phyloP scores from a whole-genome alignment of 30 jellyfish, hydroid and myxozoan genomes.

The Cassiopea andromeda region DNA sequence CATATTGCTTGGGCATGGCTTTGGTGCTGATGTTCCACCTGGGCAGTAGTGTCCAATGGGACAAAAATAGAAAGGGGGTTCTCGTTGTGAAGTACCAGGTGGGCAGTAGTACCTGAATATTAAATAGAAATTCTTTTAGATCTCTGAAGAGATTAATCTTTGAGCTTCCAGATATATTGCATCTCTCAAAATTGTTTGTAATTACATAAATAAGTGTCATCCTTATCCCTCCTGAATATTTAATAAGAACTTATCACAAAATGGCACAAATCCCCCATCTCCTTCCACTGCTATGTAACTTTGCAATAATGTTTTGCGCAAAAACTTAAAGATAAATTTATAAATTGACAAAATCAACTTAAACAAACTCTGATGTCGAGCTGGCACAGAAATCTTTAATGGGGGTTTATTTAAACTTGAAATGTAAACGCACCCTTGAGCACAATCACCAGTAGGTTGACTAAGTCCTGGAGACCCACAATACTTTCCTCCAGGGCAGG shows the following conservation, averaged over 20 bases:
- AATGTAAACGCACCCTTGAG: constrained; percentile 79
- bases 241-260: no score
- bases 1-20: constrained; percentile 95
- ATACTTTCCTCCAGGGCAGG: constrained; percentile 95
- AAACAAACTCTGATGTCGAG: no score
- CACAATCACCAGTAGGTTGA: constrained; percentile 94
- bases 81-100: constrained; percentile 77
- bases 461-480: constrained; percentile 87
- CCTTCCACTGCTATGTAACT: no score
- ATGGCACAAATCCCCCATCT: no score
- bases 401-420: no score
- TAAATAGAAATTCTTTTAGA: neutral
- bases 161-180: neutral
- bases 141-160: neutral
- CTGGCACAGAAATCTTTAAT: no score
- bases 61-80: constrained; percentile 82
- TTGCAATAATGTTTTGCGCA: no score
- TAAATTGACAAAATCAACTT: no score
- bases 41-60: constrained; percentile 95
- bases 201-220: no score
- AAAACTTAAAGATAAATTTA: no score
- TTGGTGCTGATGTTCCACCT: constrained; percentile 92
- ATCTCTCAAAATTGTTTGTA: no score
- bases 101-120: constrained; percentile 92
- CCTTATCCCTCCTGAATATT: no score